Base-by-base conservation (phyloP, 2,888 invertebrate genomes). In the Polydrusus tereticollis region DNA sequence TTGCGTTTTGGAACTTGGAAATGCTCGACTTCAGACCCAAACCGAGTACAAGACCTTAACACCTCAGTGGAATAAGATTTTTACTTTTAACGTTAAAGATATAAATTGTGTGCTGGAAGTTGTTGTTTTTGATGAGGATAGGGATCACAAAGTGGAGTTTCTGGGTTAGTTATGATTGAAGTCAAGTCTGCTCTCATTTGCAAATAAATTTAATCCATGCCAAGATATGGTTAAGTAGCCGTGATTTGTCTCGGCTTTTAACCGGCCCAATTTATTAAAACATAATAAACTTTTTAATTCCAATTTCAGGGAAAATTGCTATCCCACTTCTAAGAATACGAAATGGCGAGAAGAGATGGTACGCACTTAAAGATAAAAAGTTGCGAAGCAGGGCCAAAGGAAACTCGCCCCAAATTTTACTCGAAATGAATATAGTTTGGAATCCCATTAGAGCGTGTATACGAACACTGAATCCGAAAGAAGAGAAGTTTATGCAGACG, bases 61-160 rank as follows among this genome's bases (percentile, higher is more conserved):
- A 64, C 99, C 99, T 0, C 96, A 93, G 77, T 99, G 99, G 99
- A 97, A 98, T 88, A 99, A 99, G 86, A 95, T 98, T 78, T 99
- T 99, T 84, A 97, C 96, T 50, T 98, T 99, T 83, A 95, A 95
- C 85, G 91, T 96, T n/a, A 95, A 97, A 83, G 99, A 99, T 83
- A 95, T 99, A 77, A 97, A 98, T 80, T 94, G 96, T 63, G 92
- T 95, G 58, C 87, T 99, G 76, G 99, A 99, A 82, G 88, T 99
- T 62, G 98, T 98, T 0, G 97, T 99, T 0, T 99, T 93, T 85
- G 99, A 99, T 82, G 99, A 99, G 86, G 99, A 99, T 85, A 91
- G 97, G 73, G 97, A 98, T 84, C 98, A 98, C 85, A 98, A 98
- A 85, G 97, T 97, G 10, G 99, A 99, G 85, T 99, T 99, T 84